phyloP scores from a whole-genome alignment of 1,140 invertebrate genomes.

The Bicyclus anynana region DNA sequence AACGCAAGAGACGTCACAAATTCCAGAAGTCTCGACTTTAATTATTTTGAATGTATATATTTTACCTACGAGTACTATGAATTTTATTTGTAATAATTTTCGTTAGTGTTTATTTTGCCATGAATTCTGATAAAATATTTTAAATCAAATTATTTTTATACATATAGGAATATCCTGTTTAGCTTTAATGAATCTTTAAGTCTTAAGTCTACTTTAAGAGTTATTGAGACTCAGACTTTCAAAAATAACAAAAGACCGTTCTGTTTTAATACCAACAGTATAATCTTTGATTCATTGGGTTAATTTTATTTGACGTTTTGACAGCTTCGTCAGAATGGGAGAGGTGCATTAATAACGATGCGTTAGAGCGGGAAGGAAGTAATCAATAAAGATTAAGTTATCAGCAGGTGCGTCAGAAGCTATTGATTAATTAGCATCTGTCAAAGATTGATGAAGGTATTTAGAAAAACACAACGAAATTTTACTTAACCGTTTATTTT shows the following conservation, averaged over 20 bases:
- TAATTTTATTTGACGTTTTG: constrained; percentile 47
- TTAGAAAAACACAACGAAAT: not conserved
- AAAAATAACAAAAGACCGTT: not conserved
- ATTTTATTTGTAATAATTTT: too few relatives aligned
- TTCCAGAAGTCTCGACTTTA: too few relatives aligned
- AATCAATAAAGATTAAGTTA: constrained; percentile 35
- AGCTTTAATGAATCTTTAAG: too few relatives aligned
- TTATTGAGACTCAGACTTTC: too few relatives aligned
- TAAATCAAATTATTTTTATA: too few relatives aligned
- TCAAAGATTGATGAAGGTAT: constrained; percentile 18
- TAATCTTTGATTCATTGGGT: constrained; percentile 30
- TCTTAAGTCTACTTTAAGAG: too few relatives aligned
- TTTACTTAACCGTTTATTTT: not conserved
- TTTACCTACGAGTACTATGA: too few relatives aligned
- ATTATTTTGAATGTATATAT: too few relatives aligned
- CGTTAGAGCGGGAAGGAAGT: constrained; percentile 22
- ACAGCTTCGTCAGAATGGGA: constrained; percentile 27
- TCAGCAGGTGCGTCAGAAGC: constrained; percentile 31
- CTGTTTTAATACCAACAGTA: constrained; percentile 13
- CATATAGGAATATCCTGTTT: too few relatives aligned
- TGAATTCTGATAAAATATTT: too few relatives aligned
- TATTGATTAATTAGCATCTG: constrained; percentile 25
- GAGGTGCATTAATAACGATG: constrained; percentile 3
- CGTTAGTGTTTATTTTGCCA: too few relatives aligned
- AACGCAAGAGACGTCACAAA: not conserved